Conservation (phyloP, 2,888 invertebrate species). For the Byasa hedistus region DNA sequence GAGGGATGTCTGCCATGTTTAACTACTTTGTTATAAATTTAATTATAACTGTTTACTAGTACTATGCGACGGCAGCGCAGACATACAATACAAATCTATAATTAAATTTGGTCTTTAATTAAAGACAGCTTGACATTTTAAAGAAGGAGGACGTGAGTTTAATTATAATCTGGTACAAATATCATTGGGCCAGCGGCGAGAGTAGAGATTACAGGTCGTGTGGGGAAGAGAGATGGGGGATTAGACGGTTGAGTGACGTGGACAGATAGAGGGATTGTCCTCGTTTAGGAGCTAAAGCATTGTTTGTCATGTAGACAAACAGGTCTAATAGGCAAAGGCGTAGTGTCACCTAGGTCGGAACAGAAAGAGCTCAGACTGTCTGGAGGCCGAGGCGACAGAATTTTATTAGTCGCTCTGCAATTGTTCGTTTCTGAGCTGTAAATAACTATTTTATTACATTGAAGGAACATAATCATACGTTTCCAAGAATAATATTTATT, state of each 20-base stretch:
- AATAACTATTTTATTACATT: not conserved
- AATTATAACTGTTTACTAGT: not conserved
- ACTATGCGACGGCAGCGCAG: slow-evolving; percentile 5
- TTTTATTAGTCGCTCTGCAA: slow-evolving; percentile 7
- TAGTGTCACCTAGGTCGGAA: slow-evolving; percentile 48
- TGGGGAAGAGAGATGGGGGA: slow-evolving; percentile 48
- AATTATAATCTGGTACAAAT: slow-evolving; percentile 78
- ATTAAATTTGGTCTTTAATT: slow-evolving; percentile 69
- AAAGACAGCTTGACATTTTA: slow-evolving; percentile 78
- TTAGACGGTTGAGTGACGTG: slow-evolving; percentile 53
- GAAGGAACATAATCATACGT: too few relatives aligned
- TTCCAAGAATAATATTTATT: too few relatives aligned
- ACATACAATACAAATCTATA: slow-evolving; percentile 52
- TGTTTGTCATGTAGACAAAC: slow-evolving; percentile 61
- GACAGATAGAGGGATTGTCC: slow-evolving; percentile 69
- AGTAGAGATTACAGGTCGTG: slow-evolving; percentile 63
- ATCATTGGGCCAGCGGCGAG: slow-evolving; percentile 77
- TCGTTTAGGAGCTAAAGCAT: slow-evolving; percentile 67
- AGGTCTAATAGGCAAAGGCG: slow-evolving; percentile 49
- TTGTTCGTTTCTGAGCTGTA: not conserved
- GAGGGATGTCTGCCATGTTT: not conserved
- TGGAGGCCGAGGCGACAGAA: slow-evolving; percentile 36
- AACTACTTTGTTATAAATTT: not conserved
- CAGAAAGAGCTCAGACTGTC: slow-evolving; percentile 48
- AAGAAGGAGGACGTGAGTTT: slow-evolving; percentile 76